A percentile compares a stretch with the other conserved stretches of the same genome.
phyloP scores from a whole-genome alignment of 2,113 vertebrate genomes.

The Trematomus loennbergii region DNA sequence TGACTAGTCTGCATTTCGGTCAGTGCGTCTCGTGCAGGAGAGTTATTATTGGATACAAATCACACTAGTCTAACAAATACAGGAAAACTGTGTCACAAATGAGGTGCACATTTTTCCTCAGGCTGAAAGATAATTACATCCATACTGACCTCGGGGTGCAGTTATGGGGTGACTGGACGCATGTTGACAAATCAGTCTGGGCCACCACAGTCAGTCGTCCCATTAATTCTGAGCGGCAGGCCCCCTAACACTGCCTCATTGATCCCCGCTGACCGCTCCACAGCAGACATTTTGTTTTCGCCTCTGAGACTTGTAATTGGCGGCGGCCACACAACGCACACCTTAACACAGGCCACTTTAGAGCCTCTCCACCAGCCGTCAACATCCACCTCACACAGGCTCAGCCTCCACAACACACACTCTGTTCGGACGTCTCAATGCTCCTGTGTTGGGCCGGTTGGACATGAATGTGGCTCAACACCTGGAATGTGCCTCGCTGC shows the following conservation, averaged over 20 bases:
- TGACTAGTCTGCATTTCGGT: conserved; percentile 36
- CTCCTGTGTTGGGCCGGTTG: conserved; percentile 51
- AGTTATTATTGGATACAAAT: conserved; percentile 39
- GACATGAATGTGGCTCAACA: conserved; percentile 25
- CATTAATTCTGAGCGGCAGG: conserved; percentile 77
- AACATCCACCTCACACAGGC: conserved; percentile 72
- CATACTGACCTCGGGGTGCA: conserved; percentile 26
- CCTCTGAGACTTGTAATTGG: conserved; percentile 66
- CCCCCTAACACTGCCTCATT: conserved; percentile 73
- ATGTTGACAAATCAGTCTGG: conserved; percentile 68
- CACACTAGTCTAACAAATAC: conserved; percentile 33
- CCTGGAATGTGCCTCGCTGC: conserved; percentile 40
- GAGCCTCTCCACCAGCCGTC: conserved; percentile 74
- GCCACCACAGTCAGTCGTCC: conserved; percentile 63
- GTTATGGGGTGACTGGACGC: conserved; percentile 37
- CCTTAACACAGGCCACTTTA: conserved; percentile 74
- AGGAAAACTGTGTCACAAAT: conserved; percentile 45
- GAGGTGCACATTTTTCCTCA: conserved; percentile 51
- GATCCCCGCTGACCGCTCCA: conserved; percentile 56
- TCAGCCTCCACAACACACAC: conserved; percentile 58
- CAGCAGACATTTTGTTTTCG: conserved; percentile 76
- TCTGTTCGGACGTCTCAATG: conserved; percentile 67
- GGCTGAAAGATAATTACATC: conserved; percentile 74
- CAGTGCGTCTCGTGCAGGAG: conserved; percentile 1
- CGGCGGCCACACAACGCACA: conserved; percentile 72